Evolutionary conservation across 2,888 invertebrate genomes (phyloP), one percentile per base, ranked within the genome.

Genomic region (Acanthococcus lagerstroemiae): DNA sequence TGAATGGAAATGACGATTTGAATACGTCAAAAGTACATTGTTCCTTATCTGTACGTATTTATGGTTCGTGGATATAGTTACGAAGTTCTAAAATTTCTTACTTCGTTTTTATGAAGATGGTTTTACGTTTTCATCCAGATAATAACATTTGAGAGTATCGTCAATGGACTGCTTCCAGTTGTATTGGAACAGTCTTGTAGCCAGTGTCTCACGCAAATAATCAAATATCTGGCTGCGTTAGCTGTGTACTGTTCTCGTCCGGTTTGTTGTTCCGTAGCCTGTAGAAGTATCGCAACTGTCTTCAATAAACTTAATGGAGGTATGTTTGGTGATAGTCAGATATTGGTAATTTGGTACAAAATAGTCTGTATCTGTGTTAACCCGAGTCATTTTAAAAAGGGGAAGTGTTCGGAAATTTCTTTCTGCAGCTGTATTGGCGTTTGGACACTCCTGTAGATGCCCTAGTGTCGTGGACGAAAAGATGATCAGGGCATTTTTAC

Each of bases 201-300:
- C 27, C 44, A 63, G 4, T 17, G 37, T 6, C n/a, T 63, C 7
- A 24, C 37, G n/a, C 63, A 54, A 25, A 25, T 63, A 6, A 21
- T 54, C 9, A 63, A 54, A 25, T 54, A 54, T 63, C 25, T 63
- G 9, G 24, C 30, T 22, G 44, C 63, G 2, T 27, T 60, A 30
- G 48, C 60, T 9, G 26, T 60, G 9, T 60, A 60, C 30, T 60
- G 60, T 27, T 60, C 60, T 25, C 50, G 60, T 26, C 60, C 60
- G 5, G 5, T 55, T 26, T 65, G 46, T 27, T 55, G 55, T 55
- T 26, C 21, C 17, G 45, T 55, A 4, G 65, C 60, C 22, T 60
- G 65, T 27, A 55, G 65, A 25, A 46, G 37, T 46, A 19, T 65
- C 6, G 55, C 65, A 15, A 55, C 46, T 12, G 21, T 65, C 12